A percentile compares a stretch with the other conserved stretches of the same genome.
Evolutionary conservation across 2,113 vertebrate species (phyloP).

Genomic region (Burhinus bistriatus): DNA sequence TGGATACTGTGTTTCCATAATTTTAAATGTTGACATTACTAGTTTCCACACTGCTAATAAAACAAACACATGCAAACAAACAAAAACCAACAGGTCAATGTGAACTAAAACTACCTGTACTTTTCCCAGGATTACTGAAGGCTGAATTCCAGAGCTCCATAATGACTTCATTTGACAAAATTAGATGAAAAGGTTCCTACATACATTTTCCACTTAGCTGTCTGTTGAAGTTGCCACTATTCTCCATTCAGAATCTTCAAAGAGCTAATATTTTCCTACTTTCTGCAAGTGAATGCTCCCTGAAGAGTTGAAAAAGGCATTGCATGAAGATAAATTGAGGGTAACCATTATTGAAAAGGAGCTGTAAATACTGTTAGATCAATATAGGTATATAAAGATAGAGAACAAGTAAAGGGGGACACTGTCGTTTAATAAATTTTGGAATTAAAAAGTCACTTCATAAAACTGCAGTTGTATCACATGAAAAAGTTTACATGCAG

Average conservation of each 20-base stretch:
- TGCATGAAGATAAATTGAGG: neutral
- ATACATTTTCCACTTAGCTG: neutral
- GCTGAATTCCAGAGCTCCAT: neutral
- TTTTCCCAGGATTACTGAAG: neutral
- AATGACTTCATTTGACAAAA: neutral
- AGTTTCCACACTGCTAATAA: neutral
- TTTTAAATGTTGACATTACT: neutral
- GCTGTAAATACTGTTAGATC: neutral
- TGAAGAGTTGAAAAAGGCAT: constrained; percentile 6
- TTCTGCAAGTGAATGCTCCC: neutral
- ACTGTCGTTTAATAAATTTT: constrained; percentile 74
- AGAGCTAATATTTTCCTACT: neutral
- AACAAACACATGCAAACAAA: neutral
- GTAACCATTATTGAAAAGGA: neutral
- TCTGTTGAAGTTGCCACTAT: neutral
- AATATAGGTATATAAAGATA: constrained; percentile 37
- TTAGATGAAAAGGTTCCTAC: neutral
- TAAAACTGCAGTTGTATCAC: constrained; percentile 73
- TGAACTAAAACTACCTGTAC: neutral
- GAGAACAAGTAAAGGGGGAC: constrained; percentile 63
- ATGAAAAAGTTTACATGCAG: constrained; percentile 74
- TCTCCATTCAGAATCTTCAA: neutral
- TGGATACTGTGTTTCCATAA: neutral
- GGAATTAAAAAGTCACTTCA: constrained; percentile 77
- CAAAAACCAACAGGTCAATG: neutral